Evolutionary conservation across 2,888 invertebrate genomes (phyloP).

Genomic region (Endotricha flammealis): DNA sequence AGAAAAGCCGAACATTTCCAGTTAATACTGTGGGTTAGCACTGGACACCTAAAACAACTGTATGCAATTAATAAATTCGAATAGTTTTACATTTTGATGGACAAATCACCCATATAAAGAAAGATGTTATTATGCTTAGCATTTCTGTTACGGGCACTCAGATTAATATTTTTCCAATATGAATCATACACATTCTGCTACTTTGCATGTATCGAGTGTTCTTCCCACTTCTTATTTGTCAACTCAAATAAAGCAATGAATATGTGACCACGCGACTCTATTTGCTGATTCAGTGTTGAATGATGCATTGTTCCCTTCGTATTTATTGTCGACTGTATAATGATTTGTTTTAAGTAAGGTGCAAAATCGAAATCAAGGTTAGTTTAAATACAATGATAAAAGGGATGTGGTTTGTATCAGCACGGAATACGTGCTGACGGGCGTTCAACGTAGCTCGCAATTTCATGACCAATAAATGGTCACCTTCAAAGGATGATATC

Average conservation of each 20-base stretch:
- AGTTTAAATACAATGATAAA: conserved; percentile 11
- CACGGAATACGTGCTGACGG: neutral
- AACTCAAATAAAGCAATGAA: conserved; percentile 25
- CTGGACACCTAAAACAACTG: too few relatives aligned
- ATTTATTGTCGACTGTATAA: conserved; percentile 16
- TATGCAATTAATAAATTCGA: too few relatives aligned
- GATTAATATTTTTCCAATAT: too few relatives aligned
- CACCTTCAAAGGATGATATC: too few relatives aligned
- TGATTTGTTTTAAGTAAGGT: conserved; percentile 10
- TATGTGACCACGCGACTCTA: conserved; percentile 38
- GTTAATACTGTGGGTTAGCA: too few relatives aligned
- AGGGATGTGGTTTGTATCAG: neutral
- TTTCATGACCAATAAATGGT: too few relatives aligned
- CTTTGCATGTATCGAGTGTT: neutral
- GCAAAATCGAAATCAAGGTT: conserved; percentile 4
- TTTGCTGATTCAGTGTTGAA: conserved; percentile 39
- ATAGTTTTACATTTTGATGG: too few relatives aligned
- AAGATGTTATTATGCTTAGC: too few relatives aligned
- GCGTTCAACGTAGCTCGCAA: neutral
- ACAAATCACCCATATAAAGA: too few relatives aligned
- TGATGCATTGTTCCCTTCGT: conserved; percentile 45
- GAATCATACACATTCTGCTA: neutral
- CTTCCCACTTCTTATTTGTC: conserved; percentile 16
- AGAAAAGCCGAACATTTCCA: conserved; percentile 35
- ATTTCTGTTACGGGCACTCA: too few relatives aligned